phyloP scores from a whole-genome alignment of 2,797 vertebrate genomes.

The Gallinago nigripennis region DNA sequence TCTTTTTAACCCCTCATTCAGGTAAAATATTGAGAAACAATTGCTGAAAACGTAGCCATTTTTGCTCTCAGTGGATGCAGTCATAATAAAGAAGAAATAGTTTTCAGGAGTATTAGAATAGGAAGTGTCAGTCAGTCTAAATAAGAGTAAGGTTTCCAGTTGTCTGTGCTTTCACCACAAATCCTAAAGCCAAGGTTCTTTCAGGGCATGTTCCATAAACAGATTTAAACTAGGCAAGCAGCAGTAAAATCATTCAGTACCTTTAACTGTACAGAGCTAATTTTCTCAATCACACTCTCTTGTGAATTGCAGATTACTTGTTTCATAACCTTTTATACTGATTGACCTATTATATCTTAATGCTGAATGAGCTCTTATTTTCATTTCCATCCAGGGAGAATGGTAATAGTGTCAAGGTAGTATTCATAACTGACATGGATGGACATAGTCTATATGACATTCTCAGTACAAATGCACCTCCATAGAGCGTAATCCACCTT shows the following conservation, averaged over 20 bases:
- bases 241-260: background rate
- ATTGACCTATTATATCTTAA: accelerated
- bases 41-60: background rate
- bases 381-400: background rate
- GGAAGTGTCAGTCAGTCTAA: background rate
- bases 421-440: background rate
- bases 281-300: background rate
- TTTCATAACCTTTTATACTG: background rate
- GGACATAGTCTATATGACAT: background rate
- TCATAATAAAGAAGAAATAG: background rate
- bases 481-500: background rate
- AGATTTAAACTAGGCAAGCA: background rate
- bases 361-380: background rate
- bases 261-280: background rate
- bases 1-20: background rate
- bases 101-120: background rate
- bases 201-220: background rate
- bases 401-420: accelerated
- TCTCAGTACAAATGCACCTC: background rate
- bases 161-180: background rate
- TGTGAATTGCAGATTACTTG: background rate
- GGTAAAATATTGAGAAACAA: background rate
- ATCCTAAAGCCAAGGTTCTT: background rate
- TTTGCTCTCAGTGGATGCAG: background rate
- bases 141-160: background rate